Evolutionary conservation across 30 jellyfish, hydroid and myxozoan species (phyloP), one percentile per base, ranked within the genome.

Genomic region (Cassiopea xamachana): DNA sequence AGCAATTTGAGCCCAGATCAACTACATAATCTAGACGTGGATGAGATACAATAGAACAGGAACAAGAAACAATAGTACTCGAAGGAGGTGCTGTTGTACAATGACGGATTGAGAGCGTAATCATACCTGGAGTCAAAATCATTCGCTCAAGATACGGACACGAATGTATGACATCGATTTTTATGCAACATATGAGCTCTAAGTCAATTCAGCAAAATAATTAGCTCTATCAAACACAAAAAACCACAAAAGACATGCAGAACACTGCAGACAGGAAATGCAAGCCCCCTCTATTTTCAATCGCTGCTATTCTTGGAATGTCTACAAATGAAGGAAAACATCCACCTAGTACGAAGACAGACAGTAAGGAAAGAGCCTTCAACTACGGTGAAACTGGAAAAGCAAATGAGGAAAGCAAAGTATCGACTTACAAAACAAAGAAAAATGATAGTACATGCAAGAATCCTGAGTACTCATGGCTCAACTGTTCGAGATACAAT

Each of bases 401-500:
- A 15, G 2, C 6, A 71, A 8, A 1, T 14, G 80, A 43, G 43
- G 6, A 8, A 19, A 39, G 19, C 2, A n/a, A 71, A 6, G 80
- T 10, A 6, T 4, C 51, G 6, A 10, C 14, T 7, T 4, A 17
- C 39, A 71, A 16, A 4, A 55, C 74, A 13, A 62, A 62, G 43
- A 62, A 3, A 2, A 62, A 62, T 1, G 74, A 62, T 14, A 62
- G 19, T 2, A 62, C 14, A 1, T 62, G 74, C 74, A 17, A 13
- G 19, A 14, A 6, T 14, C 87, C 92, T 1, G 51, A 82, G 18
- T 93, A 89, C 60, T 95, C 88, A 5, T 93, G 98, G 98, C 87
- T 93, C 59, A 92, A 87, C 15, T 93, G 98, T 64, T 89, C 98
- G 13, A 44, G 98, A 46, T 87, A 93, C 80, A 93, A 93, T 39